Base-by-base conservation (phyloP, 2,113 vertebrate genomes). In the Leiothrix lutea region DNA sequence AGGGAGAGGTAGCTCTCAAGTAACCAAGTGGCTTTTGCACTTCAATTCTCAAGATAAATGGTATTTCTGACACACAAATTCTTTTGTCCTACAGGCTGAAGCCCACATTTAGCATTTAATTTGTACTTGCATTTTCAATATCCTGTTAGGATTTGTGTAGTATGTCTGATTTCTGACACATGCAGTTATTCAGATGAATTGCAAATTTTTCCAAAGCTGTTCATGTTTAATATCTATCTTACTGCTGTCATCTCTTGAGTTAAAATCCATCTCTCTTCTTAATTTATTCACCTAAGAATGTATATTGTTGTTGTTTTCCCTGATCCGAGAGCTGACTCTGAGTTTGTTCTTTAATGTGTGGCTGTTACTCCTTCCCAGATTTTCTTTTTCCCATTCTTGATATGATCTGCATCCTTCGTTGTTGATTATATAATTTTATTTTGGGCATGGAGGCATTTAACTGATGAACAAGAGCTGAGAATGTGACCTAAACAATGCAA, bases 111-210 rank as follows among this genome's bases (percentile, higher is more conserved):
- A 92, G 36, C 48, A 69, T 58, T 47, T 89, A 61, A 94, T 80
- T 92, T 69, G 45, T 85, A 72, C 57, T 67, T 74, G 36, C 21
- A 12, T 93, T 94, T 94, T 92, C 82, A 93, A 22, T 95, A 90
- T 93, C 86, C 31, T 64, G 48, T 80, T 80, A 54, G 70, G 65
- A 92, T 87, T 84, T 86, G 40, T 87, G 44, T 89, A 45, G 36
- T 77, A 29, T 26, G 12, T 71, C 56, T 90, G 65, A 93, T 84
- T 92, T 67, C 29, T 94, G 77, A 86, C 86, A 61, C 50, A 48
- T 1, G 4, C 14, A 2, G 72, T 69, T 90, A 73, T 78, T 93
- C 38, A 70, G 35, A 70, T 51, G 5, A 65, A 64, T 64, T 80
- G 47, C 16, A 90, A 7, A 3, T 51, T 83, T 87, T 83, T 88